Conservation (phyloP, 2,888 invertebrate species). For the Drosophila quinaria region DNA sequence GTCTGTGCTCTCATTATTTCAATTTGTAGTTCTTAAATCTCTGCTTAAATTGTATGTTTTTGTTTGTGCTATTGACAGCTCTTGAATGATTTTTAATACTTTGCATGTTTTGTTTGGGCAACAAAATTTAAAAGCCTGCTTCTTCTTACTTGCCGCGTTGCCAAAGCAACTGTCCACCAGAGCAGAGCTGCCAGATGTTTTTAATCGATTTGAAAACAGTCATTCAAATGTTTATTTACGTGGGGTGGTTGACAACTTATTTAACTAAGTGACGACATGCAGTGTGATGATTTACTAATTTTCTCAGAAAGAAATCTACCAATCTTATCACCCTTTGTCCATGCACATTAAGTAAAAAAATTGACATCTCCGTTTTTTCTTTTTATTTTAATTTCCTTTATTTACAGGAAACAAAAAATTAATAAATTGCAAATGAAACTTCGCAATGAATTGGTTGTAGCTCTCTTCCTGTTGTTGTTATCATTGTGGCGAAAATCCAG, state of each 20-base stretch:
- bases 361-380: constrained; percentile 8
- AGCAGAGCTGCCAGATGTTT: constrained; percentile 30
- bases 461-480: constrained; percentile 61
- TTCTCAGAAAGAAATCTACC: background rate
- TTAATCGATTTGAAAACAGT: background rate
- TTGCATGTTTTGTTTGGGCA: constrained; percentile 43
- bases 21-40: constrained; percentile 6
- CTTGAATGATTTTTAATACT: constrained; percentile 33
- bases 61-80: constrained; percentile 12
- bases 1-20: constrained; percentile 32
- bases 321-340: background rate
- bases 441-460: constrained; percentile 78
- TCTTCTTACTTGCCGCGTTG: constrained; percentile 63
- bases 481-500: constrained; percentile 56
- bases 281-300: background rate
- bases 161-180: constrained; percentile 43
- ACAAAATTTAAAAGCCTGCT: constrained; percentile 48
- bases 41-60: constrained; percentile 12
- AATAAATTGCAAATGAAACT: constrained; percentile 68
- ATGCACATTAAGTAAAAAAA: background rate
- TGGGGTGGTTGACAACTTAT: background rate
- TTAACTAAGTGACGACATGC: background rate
- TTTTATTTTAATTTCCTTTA: constrained; percentile 80
- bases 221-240: background rate
- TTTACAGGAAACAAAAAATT: constrained; percentile 79